These are phyloP conservation scores for Macrocentrus cingulum DNA, from an alignment of 1,140 invertebrate genomes.

Conservation along the genomic window DNA sequence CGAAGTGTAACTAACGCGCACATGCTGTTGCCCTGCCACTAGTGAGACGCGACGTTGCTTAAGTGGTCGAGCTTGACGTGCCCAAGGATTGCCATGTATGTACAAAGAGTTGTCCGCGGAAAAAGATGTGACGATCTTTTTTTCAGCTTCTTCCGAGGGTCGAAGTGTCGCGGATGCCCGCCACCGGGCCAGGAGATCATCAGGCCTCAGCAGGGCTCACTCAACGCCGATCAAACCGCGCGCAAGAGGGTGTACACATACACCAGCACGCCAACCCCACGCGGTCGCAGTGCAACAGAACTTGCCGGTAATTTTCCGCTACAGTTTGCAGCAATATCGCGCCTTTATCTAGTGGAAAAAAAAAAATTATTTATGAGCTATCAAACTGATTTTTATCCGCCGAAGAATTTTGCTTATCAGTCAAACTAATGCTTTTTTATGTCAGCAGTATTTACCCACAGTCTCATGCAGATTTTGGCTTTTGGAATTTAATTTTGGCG, in stretches of 20 bases:
- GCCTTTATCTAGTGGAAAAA: no score
- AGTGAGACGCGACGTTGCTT: conserved; percentile 54
- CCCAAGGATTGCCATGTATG: conserved; percentile 39
- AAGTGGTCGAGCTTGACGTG: conserved; percentile 41
- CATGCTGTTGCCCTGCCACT: conserved; percentile 48
- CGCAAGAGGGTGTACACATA: conserved; percentile 2
- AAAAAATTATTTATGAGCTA: no score
- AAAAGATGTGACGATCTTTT: conserved; percentile 50
- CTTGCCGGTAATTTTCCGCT: no score
- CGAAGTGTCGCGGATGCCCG: conserved; percentile 56
- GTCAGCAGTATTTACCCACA: no score
- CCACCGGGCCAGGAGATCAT: conserved; percentile 47
- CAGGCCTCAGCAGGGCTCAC: conserved; percentile 33
- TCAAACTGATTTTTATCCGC: no score
- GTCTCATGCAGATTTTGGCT: no score
- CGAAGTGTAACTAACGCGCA: conserved; percentile 31
- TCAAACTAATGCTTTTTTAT: no score
- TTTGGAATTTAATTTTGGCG: no score
- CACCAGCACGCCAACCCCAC: no score
- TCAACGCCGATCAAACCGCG: not conserved
- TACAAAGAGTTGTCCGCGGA: conserved; percentile 41
- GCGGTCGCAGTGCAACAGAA: no score
- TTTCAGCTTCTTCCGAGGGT: conserved; percentile 50
- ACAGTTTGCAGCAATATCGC: no score
- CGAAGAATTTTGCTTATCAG: no score